phyloP scores from a whole-genome alignment of 2,113 vertebrate genomes.

The Cavia aperea region DNA sequence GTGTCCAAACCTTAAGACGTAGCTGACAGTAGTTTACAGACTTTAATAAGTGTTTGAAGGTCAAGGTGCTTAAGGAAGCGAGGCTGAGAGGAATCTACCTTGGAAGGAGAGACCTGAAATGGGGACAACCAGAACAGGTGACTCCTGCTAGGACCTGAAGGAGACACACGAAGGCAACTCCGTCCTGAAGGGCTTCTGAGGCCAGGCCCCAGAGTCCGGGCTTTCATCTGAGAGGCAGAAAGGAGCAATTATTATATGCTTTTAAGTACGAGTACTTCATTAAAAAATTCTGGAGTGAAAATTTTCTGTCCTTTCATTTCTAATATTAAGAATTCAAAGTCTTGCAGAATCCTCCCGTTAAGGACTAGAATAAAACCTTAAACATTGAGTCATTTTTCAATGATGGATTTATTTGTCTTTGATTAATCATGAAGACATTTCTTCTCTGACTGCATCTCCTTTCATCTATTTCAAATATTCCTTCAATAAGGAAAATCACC shows the following conservation, averaged over 20 bases:
- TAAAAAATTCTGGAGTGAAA: slow-evolving; percentile 42
- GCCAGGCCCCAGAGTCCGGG: background rate
- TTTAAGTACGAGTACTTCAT: slow-evolving; percentile 42
- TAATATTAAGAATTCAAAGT: slow-evolving; percentile 41
- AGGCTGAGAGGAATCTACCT: background rate
- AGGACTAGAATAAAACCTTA: slow-evolving; percentile 61
- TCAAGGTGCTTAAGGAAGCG: background rate
- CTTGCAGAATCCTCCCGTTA: slow-evolving; percentile 29
- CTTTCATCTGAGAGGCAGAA: slow-evolving; percentile 48
- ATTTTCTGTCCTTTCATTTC: slow-evolving; percentile 37
- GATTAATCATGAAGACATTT: slow-evolving; percentile 63
- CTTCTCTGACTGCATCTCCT: slow-evolving; percentile 53
- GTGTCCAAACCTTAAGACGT: background rate
- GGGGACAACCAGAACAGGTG: background rate
- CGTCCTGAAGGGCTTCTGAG: background rate
- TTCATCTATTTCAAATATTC: slow-evolving; percentile 62
- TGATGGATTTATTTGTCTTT: slow-evolving; percentile 57
- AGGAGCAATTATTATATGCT: slow-evolving; percentile 48
- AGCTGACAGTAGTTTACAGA: background rate
- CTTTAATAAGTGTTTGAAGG: background rate
- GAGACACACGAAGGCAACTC: background rate
- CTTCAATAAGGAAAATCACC: slow-evolving; percentile 41
- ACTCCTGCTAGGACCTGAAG: background rate
- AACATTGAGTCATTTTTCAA: slow-evolving; percentile 57
- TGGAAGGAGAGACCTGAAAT: background rate